phyloP scores from a whole-genome alignment of 2,797 vertebrate genomes.

The Oreonectes daqikongensis region DNA sequence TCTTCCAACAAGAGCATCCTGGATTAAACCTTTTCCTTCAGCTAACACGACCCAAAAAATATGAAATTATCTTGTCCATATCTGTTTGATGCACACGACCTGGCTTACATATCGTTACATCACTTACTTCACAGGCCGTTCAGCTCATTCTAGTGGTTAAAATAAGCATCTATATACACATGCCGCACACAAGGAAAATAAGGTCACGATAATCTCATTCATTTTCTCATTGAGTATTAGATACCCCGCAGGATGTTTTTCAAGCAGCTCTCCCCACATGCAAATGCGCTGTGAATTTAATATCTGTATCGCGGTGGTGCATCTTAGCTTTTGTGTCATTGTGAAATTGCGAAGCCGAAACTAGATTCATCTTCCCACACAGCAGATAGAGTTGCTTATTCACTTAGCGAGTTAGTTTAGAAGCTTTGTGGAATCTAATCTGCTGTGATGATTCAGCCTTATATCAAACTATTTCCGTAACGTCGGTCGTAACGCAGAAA shows the following conservation, averaged over 20 bases:
- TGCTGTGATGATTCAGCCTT: constrained; percentile 40
- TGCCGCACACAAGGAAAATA: constrained; percentile 23
- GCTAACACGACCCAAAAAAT: constrained; percentile 69
- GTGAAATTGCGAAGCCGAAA: constrained; percentile 30
- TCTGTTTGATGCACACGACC: constrained; percentile 65
- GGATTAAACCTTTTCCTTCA: constrained; percentile 58
- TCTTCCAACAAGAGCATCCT: constrained; percentile 63
- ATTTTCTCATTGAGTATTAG: constrained; percentile 25
- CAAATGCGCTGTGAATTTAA: constrained; percentile 31
- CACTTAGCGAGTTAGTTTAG: constrained; percentile 41
- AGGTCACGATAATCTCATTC: constrained; percentile 39
- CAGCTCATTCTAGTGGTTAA: constrained; percentile 23
- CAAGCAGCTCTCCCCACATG: background rate
- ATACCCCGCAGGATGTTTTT: constrained; percentile 28
- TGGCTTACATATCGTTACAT: constrained; percentile 77
- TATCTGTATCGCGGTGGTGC: constrained; percentile 1
- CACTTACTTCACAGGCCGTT: constrained; percentile 61
- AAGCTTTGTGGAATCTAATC: constrained; percentile 42
- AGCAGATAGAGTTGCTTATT: constrained; percentile 39
- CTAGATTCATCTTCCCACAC: constrained; percentile 50
- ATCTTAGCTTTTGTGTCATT: constrained; percentile 31
- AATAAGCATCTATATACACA: constrained; percentile 27
- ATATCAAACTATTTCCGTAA: constrained; percentile 54
- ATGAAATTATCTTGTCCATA: constrained; percentile 34
- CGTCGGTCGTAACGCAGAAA: constrained; percentile 43